Percentiles rank a stretch among this genome's conserved stretches.
Conservation (phyloP, 2,113 vertebrate genomes). For the Rhabdornis inornatus region DNA sequence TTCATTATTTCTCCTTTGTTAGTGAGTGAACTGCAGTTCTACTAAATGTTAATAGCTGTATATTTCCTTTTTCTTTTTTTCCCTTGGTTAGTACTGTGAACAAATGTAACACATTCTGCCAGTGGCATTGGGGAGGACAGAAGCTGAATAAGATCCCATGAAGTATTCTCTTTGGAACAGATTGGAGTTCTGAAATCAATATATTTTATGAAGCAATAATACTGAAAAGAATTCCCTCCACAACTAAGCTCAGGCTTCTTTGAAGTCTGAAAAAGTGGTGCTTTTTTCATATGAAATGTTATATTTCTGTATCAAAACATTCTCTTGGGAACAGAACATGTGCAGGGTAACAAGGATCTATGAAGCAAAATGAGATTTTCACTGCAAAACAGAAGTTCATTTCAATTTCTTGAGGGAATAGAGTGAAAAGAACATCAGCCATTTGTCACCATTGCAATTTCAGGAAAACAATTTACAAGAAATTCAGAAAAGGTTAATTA, state of each 20-base stretch:
- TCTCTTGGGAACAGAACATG: neutral
- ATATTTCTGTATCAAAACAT: neutral
- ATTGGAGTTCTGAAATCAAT: neutral
- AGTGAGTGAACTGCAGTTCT: neutral
- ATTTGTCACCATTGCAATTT: neutral
- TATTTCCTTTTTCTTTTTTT: neutral
- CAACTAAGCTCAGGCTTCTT: neutral
- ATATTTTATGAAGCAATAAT: constrained; percentile 12
- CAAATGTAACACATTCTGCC: neutral
- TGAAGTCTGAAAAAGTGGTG: neutral
- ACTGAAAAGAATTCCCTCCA: neutral
- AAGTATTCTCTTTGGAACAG: constrained; percentile 4
- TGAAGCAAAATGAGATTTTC: neutral
- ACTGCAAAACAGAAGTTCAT: neutral
- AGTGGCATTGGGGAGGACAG: neutral
- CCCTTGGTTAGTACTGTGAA: neutral
- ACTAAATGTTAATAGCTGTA: neutral
- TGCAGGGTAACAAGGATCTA: neutral
- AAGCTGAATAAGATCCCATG: neutral
- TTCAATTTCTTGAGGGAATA: constrained; percentile 4
- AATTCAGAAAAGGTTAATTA: constrained; percentile 25
- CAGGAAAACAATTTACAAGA: neutral
- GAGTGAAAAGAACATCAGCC: neutral
- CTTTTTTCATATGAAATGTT: neutral
- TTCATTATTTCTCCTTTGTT: neutral